phyloP scores from a whole-genome alignment of 2,113 vertebrate genomes.

The Delphinus delphis region DNA sequence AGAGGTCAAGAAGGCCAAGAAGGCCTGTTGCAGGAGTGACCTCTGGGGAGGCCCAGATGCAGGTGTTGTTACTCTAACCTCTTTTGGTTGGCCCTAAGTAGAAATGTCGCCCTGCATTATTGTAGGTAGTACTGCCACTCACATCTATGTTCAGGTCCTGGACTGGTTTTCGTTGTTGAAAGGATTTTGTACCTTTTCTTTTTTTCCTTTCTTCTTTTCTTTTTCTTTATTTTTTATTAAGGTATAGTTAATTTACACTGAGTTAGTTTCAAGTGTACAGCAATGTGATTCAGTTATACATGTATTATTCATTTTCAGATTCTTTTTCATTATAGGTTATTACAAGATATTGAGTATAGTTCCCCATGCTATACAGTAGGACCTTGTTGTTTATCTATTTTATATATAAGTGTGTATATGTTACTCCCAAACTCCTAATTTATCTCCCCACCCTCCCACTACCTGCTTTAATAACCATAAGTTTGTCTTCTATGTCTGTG shows the following conservation, averaged over 20 bases:
- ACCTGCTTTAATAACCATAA: neutral
- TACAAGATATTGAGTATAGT: neutral
- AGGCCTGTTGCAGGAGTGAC: neutral
- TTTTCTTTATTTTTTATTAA: neutral
- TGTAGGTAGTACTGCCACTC: neutral
- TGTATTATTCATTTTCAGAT: neutral
- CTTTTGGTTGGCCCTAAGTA: neutral
- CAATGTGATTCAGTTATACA: neutral
- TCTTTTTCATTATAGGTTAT: neutral
- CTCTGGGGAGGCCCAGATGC: neutral
- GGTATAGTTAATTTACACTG: neutral
- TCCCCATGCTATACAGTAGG: neutral
- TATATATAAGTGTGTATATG: neutral
- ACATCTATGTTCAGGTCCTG: neutral
- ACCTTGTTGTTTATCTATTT: neutral
- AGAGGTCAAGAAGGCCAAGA: neutral
- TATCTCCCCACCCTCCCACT: neutral
- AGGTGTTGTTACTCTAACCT: neutral
- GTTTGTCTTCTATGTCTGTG: neutral
- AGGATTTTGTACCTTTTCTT: neutral
- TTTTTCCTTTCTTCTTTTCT: neutral
- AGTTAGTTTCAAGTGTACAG: neutral
- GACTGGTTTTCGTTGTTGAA: neutral
- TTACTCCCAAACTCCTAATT: neutral
- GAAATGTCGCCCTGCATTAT: neutral